phyloP scores from a whole-genome alignment of 2,888 invertebrate species.

The Halocaridina rubra region DNA sequence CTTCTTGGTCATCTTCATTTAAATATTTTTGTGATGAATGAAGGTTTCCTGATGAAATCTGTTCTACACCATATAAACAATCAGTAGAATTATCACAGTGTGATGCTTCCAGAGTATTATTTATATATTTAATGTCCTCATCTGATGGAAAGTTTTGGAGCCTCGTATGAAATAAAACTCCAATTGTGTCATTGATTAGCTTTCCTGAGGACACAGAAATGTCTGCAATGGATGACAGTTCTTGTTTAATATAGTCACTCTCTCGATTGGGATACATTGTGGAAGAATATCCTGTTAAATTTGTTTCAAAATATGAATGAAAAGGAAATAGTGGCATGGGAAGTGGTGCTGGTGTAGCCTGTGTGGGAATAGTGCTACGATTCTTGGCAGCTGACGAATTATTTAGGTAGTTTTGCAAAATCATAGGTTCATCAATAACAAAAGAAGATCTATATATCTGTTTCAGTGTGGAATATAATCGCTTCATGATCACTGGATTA shows the following conservation, averaged over 20 bases:
- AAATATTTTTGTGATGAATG: neutral
- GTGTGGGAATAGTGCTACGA: neutral
- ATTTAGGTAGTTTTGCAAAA: neutral
- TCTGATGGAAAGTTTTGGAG: neutral
- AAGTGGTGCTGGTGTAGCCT: neutral
- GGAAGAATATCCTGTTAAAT: neutral
- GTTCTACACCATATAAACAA: no score
- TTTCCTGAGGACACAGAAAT: slow-evolving; percentile 9
- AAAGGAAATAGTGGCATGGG: slow-evolving; percentile 13
- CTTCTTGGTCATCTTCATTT: neutral
- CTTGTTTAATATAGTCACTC: slow-evolving; percentile 1
- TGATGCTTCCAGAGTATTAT: no score
- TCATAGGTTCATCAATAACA: neutral
- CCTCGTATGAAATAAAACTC: neutral
- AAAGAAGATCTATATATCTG: slow-evolving; percentile 18
- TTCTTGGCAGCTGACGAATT: neutral
- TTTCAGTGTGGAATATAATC: neutral
- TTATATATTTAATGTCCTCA: no score
- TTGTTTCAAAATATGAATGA: neutral
- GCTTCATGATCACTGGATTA: slow-evolving; percentile 13
- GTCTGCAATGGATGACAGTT: slow-evolving; percentile 25
- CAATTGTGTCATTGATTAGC: slow-evolving; percentile 22
- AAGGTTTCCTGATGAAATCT: neutral
- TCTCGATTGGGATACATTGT: neutral
- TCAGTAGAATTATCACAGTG: no score